A percentile compares a stretch with the other conserved stretches of the same genome.
phyloP scores from a whole-genome alignment of 2,113 vertebrate species.

The Laticauda laticaudata region DNA sequence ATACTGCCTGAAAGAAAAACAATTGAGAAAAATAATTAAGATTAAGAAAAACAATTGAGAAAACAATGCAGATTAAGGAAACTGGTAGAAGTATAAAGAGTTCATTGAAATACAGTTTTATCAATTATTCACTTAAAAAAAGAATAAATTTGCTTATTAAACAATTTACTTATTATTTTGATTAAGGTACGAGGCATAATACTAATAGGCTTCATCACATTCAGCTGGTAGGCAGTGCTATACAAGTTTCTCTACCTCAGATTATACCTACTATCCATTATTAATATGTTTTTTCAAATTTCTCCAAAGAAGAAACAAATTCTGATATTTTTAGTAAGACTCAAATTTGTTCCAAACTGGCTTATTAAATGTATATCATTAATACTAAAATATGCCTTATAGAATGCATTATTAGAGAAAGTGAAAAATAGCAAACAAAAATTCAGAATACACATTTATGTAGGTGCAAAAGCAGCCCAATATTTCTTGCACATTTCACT shows the following conservation, averaged over 20 bases:
- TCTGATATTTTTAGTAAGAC: neutral
- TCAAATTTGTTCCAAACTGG: neutral
- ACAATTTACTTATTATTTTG: conserved; percentile 37
- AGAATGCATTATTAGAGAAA: neutral
- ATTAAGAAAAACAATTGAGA: conserved; percentile 16
- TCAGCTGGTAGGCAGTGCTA: conserved; percentile 39
- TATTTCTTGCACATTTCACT: neutral
- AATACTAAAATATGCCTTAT: neutral
- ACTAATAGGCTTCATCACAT: conserved; percentile 28
- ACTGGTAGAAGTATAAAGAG: conserved; percentile 3
- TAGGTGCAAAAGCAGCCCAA: neutral
- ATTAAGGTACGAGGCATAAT: conserved; percentile 18
- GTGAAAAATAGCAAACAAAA: neutral
- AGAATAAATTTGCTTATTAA: neutral
- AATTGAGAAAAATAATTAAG: conserved; percentile 5
- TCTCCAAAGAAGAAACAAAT: conserved; percentile 28
- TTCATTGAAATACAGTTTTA: conserved; percentile 8
- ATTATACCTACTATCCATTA: conserved; percentile 36
- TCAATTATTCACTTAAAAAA: conserved; percentile 12
- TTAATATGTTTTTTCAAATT: conserved; percentile 3
- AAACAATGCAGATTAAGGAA: conserved; percentile 3
- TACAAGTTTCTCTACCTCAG: conserved; percentile 45
- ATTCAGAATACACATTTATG: neutral
- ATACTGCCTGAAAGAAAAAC: conserved; percentile 73
- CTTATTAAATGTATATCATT: neutral